Evolutionary conservation across 2,797 vertebrate genomes (phyloP), one percentile per base, ranked within the genome.

Genomic region (Gadopsis marmoratus): DNA sequence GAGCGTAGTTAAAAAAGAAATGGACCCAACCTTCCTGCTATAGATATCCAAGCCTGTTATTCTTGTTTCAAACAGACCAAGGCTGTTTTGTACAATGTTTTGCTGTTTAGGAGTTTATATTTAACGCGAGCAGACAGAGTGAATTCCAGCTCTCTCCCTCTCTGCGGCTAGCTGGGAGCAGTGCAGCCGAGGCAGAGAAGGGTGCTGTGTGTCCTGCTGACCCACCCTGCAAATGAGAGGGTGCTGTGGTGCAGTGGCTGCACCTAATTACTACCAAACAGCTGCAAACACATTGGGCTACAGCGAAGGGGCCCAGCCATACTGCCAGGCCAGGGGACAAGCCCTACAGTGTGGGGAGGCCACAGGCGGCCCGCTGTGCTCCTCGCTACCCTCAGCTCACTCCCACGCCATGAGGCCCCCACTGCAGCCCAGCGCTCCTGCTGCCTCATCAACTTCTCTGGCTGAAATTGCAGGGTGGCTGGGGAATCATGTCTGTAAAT

Each of bases 161-260:
- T 92, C 90, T 93, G 93, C 73, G 93, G 94, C 93, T 86, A 79
- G 83, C 86, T 72, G 65, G 82, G 83, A 86, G 86, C 91, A 88
- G 85, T 73, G 82, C 71, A 91, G 84, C 89, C 79, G 26, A 83
- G 83, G 84, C 81, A 89, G 88, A 93, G 87, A 94, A 92, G 93
- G 92, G 89, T 88, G 88, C 89, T 87, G 87, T 91, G 88, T 92
- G 91, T 95, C 94, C 91, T 74, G 88, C 86, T 92, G 94, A 94
- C 94, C 95, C 94, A 88, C 95, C 95, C 94, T 91, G 90, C 90
- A 95, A 96, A 96, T 96, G 94, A 96, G 94, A 95, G 95, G 95
- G 95, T 95, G 92, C 88, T 80, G 89, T 87, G 86, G 91, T 89
- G 82, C 91, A 85, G 88, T 89, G 93, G 93, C 91, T 88, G 86